Conservation (phyloP, 2,113 vertebrate species). For the Eupsittula cactorum region DNA sequence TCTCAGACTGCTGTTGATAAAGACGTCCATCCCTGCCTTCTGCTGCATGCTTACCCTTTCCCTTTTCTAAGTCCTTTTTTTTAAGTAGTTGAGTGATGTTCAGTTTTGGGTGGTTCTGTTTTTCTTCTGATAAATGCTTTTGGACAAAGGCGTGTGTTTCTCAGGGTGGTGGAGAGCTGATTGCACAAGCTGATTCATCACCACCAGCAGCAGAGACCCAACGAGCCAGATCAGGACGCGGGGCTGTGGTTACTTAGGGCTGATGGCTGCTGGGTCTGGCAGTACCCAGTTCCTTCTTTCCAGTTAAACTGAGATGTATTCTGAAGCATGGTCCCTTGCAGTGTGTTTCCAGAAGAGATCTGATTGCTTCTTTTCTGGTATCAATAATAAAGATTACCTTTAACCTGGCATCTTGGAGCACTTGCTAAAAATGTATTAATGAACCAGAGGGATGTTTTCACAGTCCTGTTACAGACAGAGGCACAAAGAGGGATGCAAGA, state of each 20-base stretch:
- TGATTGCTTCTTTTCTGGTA: fast-evolving
- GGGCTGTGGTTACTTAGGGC: neutral
- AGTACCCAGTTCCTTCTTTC: neutral
- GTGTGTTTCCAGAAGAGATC: neutral
- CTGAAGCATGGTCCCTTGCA: fast-evolving
- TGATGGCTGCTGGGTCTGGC: neutral
- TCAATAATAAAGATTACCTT: neutral
- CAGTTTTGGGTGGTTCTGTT: slow-evolving; percentile 44
- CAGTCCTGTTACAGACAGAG: neutral
- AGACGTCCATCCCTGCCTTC: neutral
- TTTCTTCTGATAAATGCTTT: slow-evolving; percentile 38
- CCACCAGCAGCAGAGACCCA: neutral
- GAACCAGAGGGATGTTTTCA: neutral
- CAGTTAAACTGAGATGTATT: fast-evolving
- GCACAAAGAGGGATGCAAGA: neutral
- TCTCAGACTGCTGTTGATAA: neutral
- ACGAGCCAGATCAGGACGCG: fast-evolving
- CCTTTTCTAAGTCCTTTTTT: neutral
- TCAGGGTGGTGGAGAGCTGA: neutral
- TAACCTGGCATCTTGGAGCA: neutral
- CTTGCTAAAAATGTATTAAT: neutral
- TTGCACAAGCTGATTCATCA: neutral
- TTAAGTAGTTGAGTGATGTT: neutral
- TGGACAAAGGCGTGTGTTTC: neutral
- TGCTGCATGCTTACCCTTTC: neutral